A percentile compares a stretch with the other conserved stretches of the same genome.
Evolutionary conservation across 2,797 vertebrate genomes (phyloP).

Genomic region (Cyclopterus lumpus): DNA sequence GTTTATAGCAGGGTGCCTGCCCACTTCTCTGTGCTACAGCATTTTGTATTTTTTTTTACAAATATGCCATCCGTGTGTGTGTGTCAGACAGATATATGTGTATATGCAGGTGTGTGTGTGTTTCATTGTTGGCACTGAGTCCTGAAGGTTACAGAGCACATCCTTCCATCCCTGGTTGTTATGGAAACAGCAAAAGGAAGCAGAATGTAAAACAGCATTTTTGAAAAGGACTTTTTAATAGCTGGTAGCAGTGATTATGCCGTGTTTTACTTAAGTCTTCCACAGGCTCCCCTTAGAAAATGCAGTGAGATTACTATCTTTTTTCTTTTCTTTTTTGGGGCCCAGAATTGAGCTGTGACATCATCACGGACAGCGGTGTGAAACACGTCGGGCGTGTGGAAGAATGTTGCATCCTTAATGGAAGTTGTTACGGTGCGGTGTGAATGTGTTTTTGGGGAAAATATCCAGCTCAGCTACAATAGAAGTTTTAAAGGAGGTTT

Average conservation of each 20-base stretch:
- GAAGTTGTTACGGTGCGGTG: constrained; percentile 27
- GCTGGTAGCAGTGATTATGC: constrained; percentile 53
- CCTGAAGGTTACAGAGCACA: constrained; percentile 82
- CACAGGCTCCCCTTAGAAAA: constrained; percentile 26
- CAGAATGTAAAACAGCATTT: constrained; percentile 78
- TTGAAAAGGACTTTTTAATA: constrained; percentile 70
- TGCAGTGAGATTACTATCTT: constrained; percentile 4
- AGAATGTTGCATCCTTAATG: constrained; percentile 41
- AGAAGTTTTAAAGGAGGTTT: background rate
- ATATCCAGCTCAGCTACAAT: background rate
- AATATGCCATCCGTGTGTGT: background rate
- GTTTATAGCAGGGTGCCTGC: constrained; percentile 39
- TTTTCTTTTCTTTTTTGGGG: background rate
- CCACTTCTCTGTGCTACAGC: constrained; percentile 10
- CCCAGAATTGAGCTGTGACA: constrained; percentile 37
- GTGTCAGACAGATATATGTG: too few species aligned
- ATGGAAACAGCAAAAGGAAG: constrained; percentile 85
- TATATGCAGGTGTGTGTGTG: background rate
- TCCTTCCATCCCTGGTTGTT: constrained; percentile 78
- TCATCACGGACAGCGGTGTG: constrained; percentile 30
- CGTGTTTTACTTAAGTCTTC: constrained; percentile 51
- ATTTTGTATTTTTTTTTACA: constrained; percentile 6
- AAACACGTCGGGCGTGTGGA: constrained; percentile 40
- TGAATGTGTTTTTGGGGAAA: background rate
- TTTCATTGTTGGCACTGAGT: constrained; percentile 65